Base-by-base conservation (phyloP, 2,888 invertebrate species). In the Cephus spinipes region DNA sequence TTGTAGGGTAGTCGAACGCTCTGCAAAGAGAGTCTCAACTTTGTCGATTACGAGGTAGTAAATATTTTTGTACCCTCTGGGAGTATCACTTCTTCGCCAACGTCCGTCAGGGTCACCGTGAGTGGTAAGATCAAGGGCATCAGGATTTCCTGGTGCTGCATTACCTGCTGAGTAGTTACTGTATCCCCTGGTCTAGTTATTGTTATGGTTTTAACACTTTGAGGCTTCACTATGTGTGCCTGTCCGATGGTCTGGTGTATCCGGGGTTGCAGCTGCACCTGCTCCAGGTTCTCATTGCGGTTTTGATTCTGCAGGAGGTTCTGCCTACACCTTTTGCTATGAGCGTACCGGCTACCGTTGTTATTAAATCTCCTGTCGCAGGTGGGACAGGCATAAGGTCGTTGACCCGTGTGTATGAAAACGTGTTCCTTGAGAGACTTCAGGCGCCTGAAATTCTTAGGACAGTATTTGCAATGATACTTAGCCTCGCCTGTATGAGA, bases 401-500 rank as follows among this genome's bases (percentile, higher is more conserved):
- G 83, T 76, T 91, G 91, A 11, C 91, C 91, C 0, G 91, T 91
- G 74, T 91, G 91, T 75, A 91, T 91, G 40, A 91, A 91, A 3
- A 91, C 90, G 76, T 91, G 91, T 74, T 91, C 91, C 69, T 91
- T 91, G 0, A 91, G 78, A 0, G 91, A 91, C 36, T 91, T 91
- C 0, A 91, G 79, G 31, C 91, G 85, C 1, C 91, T 84, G 80
- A 91, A 91, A 74, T 91, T 90, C 75, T 91, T 91, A 3, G 91
- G 90, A 77, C 91, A 91, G 76, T 89, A 90, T 76, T 91, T 91
- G 82, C 91, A 91, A 36, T 91, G 91, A 76, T 91, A 91, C 79
- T 91, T 91, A 0, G 91, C 91, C 68, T 91, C 91, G 4, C 91
- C 91, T 0, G 91, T 91, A 69, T 91, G 91, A 0, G 91, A 91